Percentiles rank a stretch among this genome's conserved stretches.
Evolutionary conservation across 2,888 invertebrate genomes (phyloP).

Genomic region (Lasioglossum lativentre): DNA sequence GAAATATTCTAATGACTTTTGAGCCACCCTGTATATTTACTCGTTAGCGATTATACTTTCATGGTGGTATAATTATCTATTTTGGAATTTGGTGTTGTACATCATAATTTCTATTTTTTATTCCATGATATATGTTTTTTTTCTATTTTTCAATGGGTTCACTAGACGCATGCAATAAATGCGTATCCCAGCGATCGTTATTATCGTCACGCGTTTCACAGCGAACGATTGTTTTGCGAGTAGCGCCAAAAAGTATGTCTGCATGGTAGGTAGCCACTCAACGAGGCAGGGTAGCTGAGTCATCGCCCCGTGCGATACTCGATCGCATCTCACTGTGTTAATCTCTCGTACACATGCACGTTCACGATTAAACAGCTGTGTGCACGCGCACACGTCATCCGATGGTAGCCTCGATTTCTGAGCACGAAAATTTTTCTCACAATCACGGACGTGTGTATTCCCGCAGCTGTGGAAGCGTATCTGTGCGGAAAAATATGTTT

Average conservation of each 20-base stretch:
- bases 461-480: not conserved
- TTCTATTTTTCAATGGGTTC: not conserved
- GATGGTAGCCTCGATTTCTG: conserved; percentile 46
- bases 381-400: conserved; percentile 44
- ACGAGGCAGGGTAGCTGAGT: conserved; percentile 78
- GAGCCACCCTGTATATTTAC: not conserved
- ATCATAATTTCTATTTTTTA: not conserved
- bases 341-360: conserved; percentile 61
- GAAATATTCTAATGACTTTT: not conserved
- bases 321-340: conserved; percentile 76
- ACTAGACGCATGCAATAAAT: not conserved
- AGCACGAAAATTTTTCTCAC: conserved; percentile 34
- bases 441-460: not conserved
- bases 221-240: conserved; percentile 65
- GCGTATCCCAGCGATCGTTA: not conserved
- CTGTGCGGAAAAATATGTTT: not conserved
- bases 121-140: not conserved
- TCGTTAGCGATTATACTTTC: not conserved
- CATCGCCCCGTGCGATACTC: conserved; percentile 80
- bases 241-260: conserved; percentile 72
- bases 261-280: conserved; percentile 72
- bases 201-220: conserved; percentile 54
- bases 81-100: not conserved
- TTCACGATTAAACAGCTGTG: conserved; percentile 40
- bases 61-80: not conserved